These are phyloP conservation scores for Microcebus ravelobensis DNA, from an alignment of 2,113 vertebrate genomes.

Conservation along the genomic window DNA sequence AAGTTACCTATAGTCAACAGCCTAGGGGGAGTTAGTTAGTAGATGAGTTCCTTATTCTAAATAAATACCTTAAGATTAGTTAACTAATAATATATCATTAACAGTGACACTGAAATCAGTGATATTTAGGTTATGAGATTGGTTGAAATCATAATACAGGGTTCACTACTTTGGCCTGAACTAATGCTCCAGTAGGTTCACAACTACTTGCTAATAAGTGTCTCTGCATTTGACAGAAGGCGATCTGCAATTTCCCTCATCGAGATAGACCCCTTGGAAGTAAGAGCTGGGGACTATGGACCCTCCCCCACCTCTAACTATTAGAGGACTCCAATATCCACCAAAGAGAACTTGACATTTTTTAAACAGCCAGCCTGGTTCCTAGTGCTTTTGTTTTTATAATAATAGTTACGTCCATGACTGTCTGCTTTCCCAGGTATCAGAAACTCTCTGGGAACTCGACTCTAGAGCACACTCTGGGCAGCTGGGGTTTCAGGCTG, in stretches of 20 bases:
- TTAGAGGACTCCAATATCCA: neutral
- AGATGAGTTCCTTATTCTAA: constrained; percentile 38
- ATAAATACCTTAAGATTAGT: neutral
- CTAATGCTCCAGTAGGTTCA: neutral
- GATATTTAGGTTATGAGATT: constrained; percentile 3
- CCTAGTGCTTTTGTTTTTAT: constrained; percentile 1
- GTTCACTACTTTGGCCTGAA: neutral
- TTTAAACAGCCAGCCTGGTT: neutral
- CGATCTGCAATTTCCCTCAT: constrained; percentile 5
- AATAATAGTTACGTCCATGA: neutral
- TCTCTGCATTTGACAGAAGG: neutral
- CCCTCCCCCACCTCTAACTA: neutral
- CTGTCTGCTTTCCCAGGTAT: neutral
- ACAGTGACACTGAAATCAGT: constrained; percentile 9
- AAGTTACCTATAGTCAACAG: neutral
- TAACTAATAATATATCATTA: constrained; percentile 10
- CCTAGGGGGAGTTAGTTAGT: constrained; percentile 2
- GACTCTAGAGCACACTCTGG: neutral
- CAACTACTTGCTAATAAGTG: neutral
- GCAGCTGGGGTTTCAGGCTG: neutral
- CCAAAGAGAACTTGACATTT: neutral
- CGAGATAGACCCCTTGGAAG: neutral
- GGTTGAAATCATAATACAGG: neutral
- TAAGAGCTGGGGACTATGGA: neutral
- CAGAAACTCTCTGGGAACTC: neutral